phyloP scores from a whole-genome alignment of 2,888 invertebrate genomes.

The Aspidiotus rigidus region DNA sequence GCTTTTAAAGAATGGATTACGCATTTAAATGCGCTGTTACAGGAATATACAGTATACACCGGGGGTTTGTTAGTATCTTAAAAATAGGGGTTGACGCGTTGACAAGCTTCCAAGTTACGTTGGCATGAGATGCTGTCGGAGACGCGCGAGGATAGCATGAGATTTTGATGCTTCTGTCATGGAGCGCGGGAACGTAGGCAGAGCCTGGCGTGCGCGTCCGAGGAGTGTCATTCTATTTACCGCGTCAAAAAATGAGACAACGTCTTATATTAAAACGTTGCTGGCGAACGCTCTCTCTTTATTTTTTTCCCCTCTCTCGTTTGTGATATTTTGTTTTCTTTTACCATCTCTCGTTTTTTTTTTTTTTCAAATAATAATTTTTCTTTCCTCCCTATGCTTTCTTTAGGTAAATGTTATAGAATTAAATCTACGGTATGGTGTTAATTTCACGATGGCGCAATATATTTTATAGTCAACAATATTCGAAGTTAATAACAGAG shows the following conservation, averaged over 20 bases:
- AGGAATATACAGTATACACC: constrained; percentile 18
- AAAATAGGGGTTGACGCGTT: constrained; percentile 34
- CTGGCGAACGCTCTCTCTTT: constrained; percentile 25
- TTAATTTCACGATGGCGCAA: too few relatives aligned
- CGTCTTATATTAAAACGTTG: constrained; percentile 32
- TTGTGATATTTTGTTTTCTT: background rate
- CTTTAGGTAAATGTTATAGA: too few relatives aligned
- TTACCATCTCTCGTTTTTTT: too few relatives aligned
- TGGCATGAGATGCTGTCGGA: constrained; percentile 33
- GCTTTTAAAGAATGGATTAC: constrained; percentile 33
- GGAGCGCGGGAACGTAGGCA: constrained; percentile 17
- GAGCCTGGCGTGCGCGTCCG: constrained; percentile 20
- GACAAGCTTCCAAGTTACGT: constrained; percentile 35
- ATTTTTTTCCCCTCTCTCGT: constrained; percentile 6
- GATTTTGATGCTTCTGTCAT: constrained; percentile 6
- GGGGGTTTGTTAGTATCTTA: constrained; percentile 33
- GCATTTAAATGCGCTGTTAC: constrained; percentile 33
- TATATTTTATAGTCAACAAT: too few relatives aligned
- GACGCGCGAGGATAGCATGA: too few relatives aligned
- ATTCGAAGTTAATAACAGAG: too few relatives aligned
- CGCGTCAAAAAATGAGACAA: constrained; percentile 30
- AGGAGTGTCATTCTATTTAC: constrained; percentile 32
- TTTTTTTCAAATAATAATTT: too few relatives aligned
- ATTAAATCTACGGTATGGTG: too few relatives aligned
- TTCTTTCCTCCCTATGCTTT: too few relatives aligned